phyloP scores from a whole-genome alignment of 2,113 vertebrate genomes.

The Hippocampus comes region DNA sequence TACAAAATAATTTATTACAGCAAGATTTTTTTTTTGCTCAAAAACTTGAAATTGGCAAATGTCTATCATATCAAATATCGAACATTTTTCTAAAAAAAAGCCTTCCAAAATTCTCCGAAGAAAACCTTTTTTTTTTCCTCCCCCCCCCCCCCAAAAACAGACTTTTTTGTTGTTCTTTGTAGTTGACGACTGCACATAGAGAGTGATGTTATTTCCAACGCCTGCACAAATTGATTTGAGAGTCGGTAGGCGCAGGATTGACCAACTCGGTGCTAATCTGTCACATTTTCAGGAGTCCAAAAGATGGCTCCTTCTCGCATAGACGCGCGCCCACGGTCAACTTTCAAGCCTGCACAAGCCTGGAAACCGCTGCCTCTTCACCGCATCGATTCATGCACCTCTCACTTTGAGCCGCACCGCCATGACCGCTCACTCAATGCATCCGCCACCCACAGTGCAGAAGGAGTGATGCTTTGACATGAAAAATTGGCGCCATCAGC shows the following conservation, averaged over 20 bases:
- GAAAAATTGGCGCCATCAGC: neutral
- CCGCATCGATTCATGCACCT: neutral
- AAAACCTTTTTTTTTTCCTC: too few relatives aligned
- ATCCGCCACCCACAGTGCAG: neutral
- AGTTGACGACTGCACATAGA: neutral
- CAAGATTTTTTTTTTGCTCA: too few relatives aligned
- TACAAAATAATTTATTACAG: too few relatives aligned
- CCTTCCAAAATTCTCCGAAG: too few relatives aligned
- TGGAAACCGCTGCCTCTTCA: neutral
- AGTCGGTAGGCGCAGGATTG: slow-evolving; percentile 29
- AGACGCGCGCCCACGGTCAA: neutral
- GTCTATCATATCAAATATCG: too few relatives aligned
- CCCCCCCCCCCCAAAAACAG: too few relatives aligned
- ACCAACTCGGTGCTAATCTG: slow-evolving; percentile 18
- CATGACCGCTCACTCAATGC: neutral
- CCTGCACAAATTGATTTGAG: slow-evolving; percentile 5
- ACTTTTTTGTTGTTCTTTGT: neutral
- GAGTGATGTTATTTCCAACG: neutral
- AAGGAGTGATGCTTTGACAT: neutral
- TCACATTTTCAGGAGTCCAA: slow-evolving; percentile 32
- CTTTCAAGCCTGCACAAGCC: neutral
- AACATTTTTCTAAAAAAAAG: too few relatives aligned
- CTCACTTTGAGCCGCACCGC: neutral
- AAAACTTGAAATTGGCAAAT: too few relatives aligned
- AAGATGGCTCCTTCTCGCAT: slow-evolving; percentile 7